These are phyloP conservation scores for Cnemophilus loriae DNA, from an alignment of 2,113 vertebrate species.

Conservation along the genomic window DNA sequence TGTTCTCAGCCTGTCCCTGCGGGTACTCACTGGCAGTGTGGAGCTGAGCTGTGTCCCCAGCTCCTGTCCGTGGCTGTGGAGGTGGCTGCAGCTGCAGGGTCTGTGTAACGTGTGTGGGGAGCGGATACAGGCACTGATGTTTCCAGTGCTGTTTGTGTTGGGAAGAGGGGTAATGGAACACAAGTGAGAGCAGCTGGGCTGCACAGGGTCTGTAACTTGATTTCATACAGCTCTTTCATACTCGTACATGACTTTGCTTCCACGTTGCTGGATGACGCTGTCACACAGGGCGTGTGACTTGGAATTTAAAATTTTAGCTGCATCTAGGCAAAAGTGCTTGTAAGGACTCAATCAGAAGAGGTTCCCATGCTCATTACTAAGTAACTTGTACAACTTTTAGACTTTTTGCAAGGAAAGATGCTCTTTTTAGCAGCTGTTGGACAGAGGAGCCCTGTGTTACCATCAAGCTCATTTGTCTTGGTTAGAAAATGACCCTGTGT, in stretches of 20 bases:
- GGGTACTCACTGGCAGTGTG: not conserved
- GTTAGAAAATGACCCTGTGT: not conserved
- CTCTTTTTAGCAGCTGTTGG: not conserved
- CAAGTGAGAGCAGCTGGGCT: not conserved
- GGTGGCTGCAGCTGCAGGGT: not conserved
- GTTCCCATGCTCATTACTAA: not conserved
- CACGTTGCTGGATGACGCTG: fast-evolving
- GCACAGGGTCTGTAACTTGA: not conserved
- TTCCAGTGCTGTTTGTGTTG: not conserved
- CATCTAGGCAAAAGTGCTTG: not conserved
- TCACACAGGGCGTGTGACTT: not conserved
- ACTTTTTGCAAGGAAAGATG: not conserved
- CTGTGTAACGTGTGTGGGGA: fast-evolving
- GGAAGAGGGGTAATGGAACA: not conserved
- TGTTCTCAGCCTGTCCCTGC: not conserved
- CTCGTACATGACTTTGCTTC: not conserved
- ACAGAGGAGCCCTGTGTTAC: not conserved
- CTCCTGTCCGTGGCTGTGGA: not conserved
- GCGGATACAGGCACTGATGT: fast-evolving
- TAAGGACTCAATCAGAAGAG: not conserved
- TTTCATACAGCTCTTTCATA: not conserved
- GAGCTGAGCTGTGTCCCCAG: not conserved
- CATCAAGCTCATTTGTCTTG: not conserved
- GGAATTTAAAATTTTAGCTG: not conserved
- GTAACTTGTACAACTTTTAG: not conserved